Base-by-base conservation (phyloP, 2,113 vertebrate species). In the Muscicapa adusta region DNA sequence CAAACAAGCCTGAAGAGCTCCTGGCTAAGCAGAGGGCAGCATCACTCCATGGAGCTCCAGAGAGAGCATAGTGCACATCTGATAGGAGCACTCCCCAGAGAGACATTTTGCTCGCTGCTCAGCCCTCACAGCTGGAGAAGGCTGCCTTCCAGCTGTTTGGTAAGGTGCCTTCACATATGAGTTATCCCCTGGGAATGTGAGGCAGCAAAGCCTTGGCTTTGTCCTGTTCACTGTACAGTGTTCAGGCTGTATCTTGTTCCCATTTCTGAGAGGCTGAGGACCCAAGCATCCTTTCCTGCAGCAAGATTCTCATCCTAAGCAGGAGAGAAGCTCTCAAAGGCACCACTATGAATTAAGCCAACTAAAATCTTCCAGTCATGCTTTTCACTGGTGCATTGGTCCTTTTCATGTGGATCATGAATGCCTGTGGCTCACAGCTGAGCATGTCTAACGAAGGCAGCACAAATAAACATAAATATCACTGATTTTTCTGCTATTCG, bases 41-140 rank as follows among this genome's bases (percentile, higher is more conserved):
- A 66, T 38, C 45, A 25, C 40, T 76, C 79, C 16, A 4, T 0
- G 22, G 28, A 80, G 47, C 68, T 74, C 62, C 73, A 71, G 29
- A 0, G 0, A 70, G 16, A 76, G 22, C 0, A 0, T 5, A 28
- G 29, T 2, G 1, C 18, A 43, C 0, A 1, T 20, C 19, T 80
- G 57, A 40, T 48, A 38, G 8, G 17, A 85, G 29, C 11, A 19
- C 18, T 54, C 23, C n/a, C 38, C 42, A 38, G 53, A 83, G 67
- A 26, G 33, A 36, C 12, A 15, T 50, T 33, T 29, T 0, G 1
- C 29, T 26, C 0, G 5, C 33, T 76, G 72, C 58, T 80, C 54
- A 47, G 53, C 29, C 40, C 45, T 73, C 70, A 34, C 0, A 2
- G 56, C 29, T 65, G 70, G 14, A 53, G 45, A 57, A 47, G 43